Base-by-base conservation (phyloP, 1,140 invertebrate species). In the Caenorhabditis briggsae region DNA sequence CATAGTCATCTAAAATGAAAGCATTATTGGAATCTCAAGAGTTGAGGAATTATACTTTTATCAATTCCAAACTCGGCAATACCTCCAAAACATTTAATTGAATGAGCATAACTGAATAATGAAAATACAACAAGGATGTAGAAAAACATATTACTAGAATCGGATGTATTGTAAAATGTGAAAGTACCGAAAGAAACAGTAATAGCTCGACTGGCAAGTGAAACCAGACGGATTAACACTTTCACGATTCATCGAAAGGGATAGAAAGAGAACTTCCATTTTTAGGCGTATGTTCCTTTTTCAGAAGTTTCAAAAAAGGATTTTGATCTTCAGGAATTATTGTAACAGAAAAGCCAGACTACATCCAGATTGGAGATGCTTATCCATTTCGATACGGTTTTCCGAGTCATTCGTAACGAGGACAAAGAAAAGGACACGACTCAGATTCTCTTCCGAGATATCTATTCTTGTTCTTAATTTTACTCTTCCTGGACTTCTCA, bases 161-260 rank as follows among this genome's bases (percentile, higher is more conserved):
- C 18, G 14, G 46, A 23, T 23, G 46, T n/a, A 46, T 25, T 78
- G n/a, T 11, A 50, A 78, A 50, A 50, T 23, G 46, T 48, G 18
- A 48, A 78, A 50, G 43, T 50, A 18, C 46, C 53, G 18, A 48
- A 78, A 50, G 43, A 23, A 18, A 46, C 53, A 23, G 16, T 23
- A 50, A 78, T 53, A 78, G 46, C 46, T 78, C 46, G 41, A 46
- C 41, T 12, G 8, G 11, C 5, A 78, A 50, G 46, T 48, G 70
- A 78, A 78, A 78, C 70, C 70, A 43, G 70, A 48, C 23, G 70
- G 70, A 78, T 78, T 78, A 78, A 78, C 70, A 78, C 70, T 78
- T 78, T 78, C 70, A 78, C 46, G 25, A 53, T 53, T 33, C 20
- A 50, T 53, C 25, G 33, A 20, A 65, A 33, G 50, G 2, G 11